Conservation (phyloP, 1,140 invertebrate genomes). For the Drosophila arawakana region DNA sequence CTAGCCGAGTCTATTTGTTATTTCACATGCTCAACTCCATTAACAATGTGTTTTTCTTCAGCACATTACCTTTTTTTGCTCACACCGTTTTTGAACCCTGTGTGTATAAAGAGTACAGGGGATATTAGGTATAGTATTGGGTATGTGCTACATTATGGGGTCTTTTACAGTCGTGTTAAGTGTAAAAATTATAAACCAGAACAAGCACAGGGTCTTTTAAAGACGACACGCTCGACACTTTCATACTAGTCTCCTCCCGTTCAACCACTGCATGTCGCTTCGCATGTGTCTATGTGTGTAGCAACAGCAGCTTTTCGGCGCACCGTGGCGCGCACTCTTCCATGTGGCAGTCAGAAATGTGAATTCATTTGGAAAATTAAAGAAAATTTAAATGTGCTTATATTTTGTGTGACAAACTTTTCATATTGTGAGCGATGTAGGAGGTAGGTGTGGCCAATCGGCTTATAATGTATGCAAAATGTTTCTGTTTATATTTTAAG, state of each 20-base stretch:
- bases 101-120: too few relatives aligned
- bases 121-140: too few relatives aligned
- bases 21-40: conserved; percentile 81
- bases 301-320: not conserved
- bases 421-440: conserved; percentile 1
- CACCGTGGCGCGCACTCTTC: conserved; percentile 13
- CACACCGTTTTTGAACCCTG: not conserved
- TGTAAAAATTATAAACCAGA: too few relatives aligned
- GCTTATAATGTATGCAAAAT: conserved; percentile 48
- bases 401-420: conserved; percentile 55
- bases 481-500: conserved; percentile 38
- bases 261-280: conserved; percentile 13
- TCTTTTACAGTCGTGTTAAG: too few relatives aligned
- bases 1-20: conserved; percentile 53
- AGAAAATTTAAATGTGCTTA: conserved; percentile 74
- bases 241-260: not conserved
- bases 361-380: conserved; percentile 79
- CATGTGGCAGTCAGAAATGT: conserved; percentile 55
- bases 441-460: not conserved
- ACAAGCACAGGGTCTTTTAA: not conserved
- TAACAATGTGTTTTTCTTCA: conserved; percentile 78
- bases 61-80: conserved; percentile 17
- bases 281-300: conserved; percentile 23
- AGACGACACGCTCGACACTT: too few relatives aligned
- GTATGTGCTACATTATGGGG: too few relatives aligned